Evolutionary conservation across 2,113 vertebrate species (phyloP).

Genomic region (Ctenomys sociabilis): DNA sequence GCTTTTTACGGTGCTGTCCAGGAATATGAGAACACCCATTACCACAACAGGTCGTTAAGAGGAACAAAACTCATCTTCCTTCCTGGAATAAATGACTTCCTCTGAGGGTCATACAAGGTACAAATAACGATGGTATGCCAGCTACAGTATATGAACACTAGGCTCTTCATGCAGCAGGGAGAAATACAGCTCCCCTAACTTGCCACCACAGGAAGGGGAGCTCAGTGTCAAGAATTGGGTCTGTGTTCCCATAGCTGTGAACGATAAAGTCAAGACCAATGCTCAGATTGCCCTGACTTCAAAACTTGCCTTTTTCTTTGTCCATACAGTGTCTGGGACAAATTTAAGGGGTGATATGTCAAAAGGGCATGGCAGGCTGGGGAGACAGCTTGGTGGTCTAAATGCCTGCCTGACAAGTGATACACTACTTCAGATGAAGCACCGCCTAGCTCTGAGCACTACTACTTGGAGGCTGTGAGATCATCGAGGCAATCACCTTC

Average conservation of each 20-base stretch:
- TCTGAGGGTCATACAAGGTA: fast-evolving
- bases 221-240: background rate
- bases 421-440: background rate
- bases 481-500: background rate
- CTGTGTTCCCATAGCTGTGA: background rate
- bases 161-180: fast-evolving
- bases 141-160: background rate
- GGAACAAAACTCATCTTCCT: background rate
- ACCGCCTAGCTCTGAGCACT: fast-evolving
- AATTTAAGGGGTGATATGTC: fast-evolving
- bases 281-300: background rate
- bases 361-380: background rate
- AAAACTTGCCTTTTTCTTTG: background rate
- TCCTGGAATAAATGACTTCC: background rate
- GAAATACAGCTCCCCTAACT: background rate
- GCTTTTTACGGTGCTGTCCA: background rate
- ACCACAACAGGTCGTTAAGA: background rate
- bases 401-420: too few relatives aligned
- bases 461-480: background rate
- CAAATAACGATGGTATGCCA: background rate
- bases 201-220: background rate
- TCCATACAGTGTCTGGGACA: background rate
- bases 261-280: background rate
- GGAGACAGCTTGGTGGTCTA: too few relatives aligned
- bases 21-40: background rate